A percentile compares a stretch with the other conserved stretches of the same genome.
phyloP scores from a whole-genome alignment of 2,797 vertebrate species.

The Spatula clypeata region DNA sequence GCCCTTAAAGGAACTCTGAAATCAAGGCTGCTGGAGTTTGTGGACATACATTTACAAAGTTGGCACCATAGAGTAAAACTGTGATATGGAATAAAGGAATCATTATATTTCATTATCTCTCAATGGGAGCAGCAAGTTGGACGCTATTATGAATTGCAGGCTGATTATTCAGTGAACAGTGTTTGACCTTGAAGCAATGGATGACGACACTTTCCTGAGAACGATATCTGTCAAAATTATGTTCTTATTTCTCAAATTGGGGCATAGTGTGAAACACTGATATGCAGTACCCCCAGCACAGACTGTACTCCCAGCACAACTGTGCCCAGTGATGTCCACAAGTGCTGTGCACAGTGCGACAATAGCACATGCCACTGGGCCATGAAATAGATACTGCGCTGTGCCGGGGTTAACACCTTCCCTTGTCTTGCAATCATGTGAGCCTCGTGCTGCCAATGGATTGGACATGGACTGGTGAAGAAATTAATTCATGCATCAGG shows the following conservation, averaged over 20 bases:
- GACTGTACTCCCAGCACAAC: neutral
- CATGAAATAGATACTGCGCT: fast-evolving
- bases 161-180: neutral
- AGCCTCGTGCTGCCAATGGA: fast-evolving
- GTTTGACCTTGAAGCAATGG: neutral
- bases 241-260: neutral
- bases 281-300: fast-evolving
- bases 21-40: neutral
- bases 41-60: neutral
- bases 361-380: fast-evolving
- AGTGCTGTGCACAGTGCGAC: fast-evolving
- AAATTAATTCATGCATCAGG: neutral
- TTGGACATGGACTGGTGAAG: fast-evolving
- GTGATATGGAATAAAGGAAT: neutral
- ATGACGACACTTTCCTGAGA: neutral
- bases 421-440: fast-evolving
- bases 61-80: neutral
- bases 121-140: neutral
- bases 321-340: neutral
- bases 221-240: neutral
- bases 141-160: neutral
- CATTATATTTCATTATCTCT: neutral
- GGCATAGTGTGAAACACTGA: fast-evolving
- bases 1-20: neutral
- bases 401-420: fast-evolving